Evolutionary conservation across 1,140 invertebrate genomes (phyloP), one percentile per base, ranked within the genome.

Genomic region (Belonocnema kinseyi): DNA sequence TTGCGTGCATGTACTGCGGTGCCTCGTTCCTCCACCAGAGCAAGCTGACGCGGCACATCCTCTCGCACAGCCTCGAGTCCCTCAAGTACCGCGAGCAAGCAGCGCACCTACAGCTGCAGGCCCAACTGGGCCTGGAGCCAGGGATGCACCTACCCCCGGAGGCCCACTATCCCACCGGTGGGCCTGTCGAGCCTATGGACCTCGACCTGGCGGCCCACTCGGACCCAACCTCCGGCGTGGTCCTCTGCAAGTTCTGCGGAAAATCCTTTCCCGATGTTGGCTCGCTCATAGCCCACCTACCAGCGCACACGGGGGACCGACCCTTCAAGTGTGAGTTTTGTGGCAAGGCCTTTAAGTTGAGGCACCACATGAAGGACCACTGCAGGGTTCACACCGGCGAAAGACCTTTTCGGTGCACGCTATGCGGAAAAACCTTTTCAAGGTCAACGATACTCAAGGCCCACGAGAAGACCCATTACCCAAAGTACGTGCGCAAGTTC

Each of bases 361-460:
- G 96, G 66, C 96, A 97, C 89, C 96, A 97, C 92, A 97, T 98
- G 96, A 97, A 97, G 91, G 96, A 97, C 91, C 97, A 97, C 90
- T 97, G 96, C 91, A 94, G 96, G 85, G 96, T 97, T 73, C 97
- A 97, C 89, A 97, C 96, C 83, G 97, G 97, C 73, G 97, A 97
- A 89, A 93, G 97, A 77, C 97, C 97, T 5, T 98, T 97, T 92
- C 93, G 96, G 81, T 98, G 97, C 91, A 93, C 94, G 71, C 92
- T 97, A 76, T 98, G 97, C 90, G 96, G 96, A 72, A 98, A 97
- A 89, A 97, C 96, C 54, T 98, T 97, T 90, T 97, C 96, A 71
- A 93, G 96, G 79, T 97, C 96, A 73, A 97, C 96, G 72, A 97
- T 97, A 90, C 92, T 97, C 78, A 97, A 97, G 89, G 96, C 96